Base-by-base conservation (phyloP, 2,888 invertebrate genomes). In the Troides oblongomaculatus region DNA sequence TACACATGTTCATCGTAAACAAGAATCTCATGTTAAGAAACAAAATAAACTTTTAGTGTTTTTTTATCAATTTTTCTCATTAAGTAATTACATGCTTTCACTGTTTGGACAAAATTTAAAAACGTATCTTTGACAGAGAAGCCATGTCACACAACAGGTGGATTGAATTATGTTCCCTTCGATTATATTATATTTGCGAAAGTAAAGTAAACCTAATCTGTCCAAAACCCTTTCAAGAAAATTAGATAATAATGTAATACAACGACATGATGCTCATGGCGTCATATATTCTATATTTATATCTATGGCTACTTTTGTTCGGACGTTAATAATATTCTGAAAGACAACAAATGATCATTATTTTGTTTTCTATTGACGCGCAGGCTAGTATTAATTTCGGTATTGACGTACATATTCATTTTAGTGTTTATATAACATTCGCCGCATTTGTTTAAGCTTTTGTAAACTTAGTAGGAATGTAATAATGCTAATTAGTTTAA, bases 171-270 rank as follows among this genome's bases (percentile, higher is more conserved):
- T 14, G 46, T 46, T 4, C 12, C 46, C 46, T 5, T 3, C 30
- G 4, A 30, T 30, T 30, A 30, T 30, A 30, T 30, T 30, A 30
- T 30, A 4, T 30, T 14, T 46, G 3, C 4, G 12, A 46, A 12
- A 46, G 14, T 46, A 14, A 46, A 14, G 46, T 46, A 2, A 14
- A 46, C 12, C 46, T 14, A 14, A 14, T 14, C 12, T 14, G 1
- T 46, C 46, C 21, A 74, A 74, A 76, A 25, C 50, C 74, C 74
- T 80, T 78, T 75, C 78, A 78, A 75, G 79, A 81, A 78, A 82
- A 79, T 79, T 14, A 46, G 1, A 46, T 46, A 46, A 46, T 46
- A 79, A 64, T 68, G 69, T 71, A 2, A 21, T 69, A 71, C 36
- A 71, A 67, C 68, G 74, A 74, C 73, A 68, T 69, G 73, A 74